Conservation (phyloP, 2,888 invertebrate species). For the Gastracanthus pulcherrimus region DNA sequence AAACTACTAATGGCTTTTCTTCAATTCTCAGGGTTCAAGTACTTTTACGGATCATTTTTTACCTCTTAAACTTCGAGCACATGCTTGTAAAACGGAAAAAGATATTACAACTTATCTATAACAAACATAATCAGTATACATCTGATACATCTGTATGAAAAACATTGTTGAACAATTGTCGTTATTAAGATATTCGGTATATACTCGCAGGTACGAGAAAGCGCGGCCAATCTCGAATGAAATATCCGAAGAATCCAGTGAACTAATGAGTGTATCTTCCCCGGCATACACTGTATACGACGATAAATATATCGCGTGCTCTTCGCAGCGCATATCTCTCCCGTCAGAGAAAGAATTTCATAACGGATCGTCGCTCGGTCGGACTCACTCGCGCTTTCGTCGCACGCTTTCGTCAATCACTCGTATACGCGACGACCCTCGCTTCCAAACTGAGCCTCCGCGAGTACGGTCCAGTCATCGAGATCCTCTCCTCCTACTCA, state of each 20-base stretch:
- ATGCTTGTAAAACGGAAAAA: too few species aligned
- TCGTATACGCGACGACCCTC: constrained; percentile 11
- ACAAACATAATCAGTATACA: too few species aligned
- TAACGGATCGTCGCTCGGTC: constrained; percentile 18
- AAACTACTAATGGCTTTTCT: too few species aligned
- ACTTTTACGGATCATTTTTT: too few species aligned
- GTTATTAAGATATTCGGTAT: constrained; percentile 20
- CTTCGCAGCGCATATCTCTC: constrained; percentile 5
- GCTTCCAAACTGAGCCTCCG: too few species aligned
- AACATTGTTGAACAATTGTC: not conserved
- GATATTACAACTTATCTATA: too few species aligned
- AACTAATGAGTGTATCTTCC: constrained; percentile 24
- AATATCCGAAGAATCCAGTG: constrained; percentile 6
- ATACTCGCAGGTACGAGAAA: not conserved
- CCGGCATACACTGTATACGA: not conserved
- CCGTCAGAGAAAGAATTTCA: constrained; percentile 21
- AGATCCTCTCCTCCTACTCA: too few species aligned
- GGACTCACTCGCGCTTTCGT: not conserved
- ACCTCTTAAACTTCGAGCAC: too few species aligned
- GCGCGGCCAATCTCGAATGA: not conserved
- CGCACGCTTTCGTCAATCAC: not conserved
- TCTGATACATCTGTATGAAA: not conserved
- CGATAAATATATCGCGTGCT: constrained; percentile 3
- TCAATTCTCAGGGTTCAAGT: too few species aligned
- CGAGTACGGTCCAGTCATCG: too few species aligned